These are phyloP conservation scores for Arge pagana DNA, from an alignment of 2,888 invertebrate species.

Conservation along the genomic window DNA sequence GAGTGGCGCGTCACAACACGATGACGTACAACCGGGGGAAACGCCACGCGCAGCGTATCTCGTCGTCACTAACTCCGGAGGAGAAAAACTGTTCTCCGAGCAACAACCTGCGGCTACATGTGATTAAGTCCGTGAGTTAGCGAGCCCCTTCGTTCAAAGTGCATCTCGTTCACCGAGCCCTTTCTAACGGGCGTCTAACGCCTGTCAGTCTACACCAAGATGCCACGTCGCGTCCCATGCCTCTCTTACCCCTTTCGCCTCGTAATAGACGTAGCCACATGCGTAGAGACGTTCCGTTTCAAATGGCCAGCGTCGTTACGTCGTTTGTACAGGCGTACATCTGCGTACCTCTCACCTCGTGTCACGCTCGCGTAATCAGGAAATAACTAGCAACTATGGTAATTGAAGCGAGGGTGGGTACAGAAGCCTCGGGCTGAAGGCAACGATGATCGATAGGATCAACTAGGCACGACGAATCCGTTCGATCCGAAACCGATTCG, in stretches of 20 bases:
- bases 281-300: not conserved
- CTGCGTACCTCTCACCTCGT: not conserved
- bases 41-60: too few relatives aligned
- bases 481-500: not conserved
- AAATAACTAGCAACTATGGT: constrained; percentile 19
- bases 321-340: not conserved
- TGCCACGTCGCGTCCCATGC: not conserved
- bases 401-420: constrained; percentile 11
- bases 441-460: not conserved
- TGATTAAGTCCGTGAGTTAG: too few relatives aligned
- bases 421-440: not conserved
- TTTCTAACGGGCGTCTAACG: too few relatives aligned
- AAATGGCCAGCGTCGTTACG: not conserved
- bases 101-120: too few relatives aligned
- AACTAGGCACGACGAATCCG: not conserved
- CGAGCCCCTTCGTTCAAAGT: too few relatives aligned
- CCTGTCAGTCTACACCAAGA: not conserved
- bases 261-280: not conserved
- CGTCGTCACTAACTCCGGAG: too few relatives aligned
- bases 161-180: too few relatives aligned
- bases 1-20: too few relatives aligned
- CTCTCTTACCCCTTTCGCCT: not conserved
- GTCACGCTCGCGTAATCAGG: constrained; percentile 22
- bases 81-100: too few relatives aligned
- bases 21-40: too few relatives aligned